Evolutionary conservation across 2,797 vertebrate species (phyloP).

Genomic region (Diceros bicornis): DNA sequence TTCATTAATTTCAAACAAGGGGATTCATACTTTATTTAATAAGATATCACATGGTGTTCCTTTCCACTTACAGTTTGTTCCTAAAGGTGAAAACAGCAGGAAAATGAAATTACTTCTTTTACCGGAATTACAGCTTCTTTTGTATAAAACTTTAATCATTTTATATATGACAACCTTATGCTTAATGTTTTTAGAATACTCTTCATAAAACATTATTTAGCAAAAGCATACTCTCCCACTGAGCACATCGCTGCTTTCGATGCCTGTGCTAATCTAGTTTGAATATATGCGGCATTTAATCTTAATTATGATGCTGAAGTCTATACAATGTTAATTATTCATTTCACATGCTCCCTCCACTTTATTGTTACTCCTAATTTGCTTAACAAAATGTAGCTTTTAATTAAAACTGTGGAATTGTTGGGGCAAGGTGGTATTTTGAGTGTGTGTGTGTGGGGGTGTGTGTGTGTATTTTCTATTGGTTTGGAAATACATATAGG

Average conservation of each 20-base stretch:
- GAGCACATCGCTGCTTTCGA: constrained; percentile 88
- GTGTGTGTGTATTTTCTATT: not conserved
- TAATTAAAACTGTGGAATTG: constrained; percentile 89
- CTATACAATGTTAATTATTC: constrained; percentile 92
- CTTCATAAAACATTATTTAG: constrained; percentile 91
- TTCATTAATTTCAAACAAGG: constrained; percentile 89
- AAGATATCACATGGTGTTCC: constrained; percentile 87
- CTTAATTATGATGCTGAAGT: constrained; percentile 91
- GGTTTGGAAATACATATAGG: not conserved
- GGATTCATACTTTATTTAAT: constrained; percentile 88
- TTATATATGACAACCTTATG: constrained; percentile 92
- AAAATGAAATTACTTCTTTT: constrained; percentile 90
- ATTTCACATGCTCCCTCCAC: constrained; percentile 90
- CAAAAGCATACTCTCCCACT: constrained; percentile 89
- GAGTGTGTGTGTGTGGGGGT: not conserved
- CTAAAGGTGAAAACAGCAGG: constrained; percentile 90
- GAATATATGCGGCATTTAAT: constrained; percentile 91
- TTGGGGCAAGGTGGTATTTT: constrained; percentile 83
- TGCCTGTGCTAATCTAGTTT: constrained; percentile 91
- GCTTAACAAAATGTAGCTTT: constrained; percentile 91
- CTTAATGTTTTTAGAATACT: constrained; percentile 90
- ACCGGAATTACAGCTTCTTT: constrained; percentile 90
- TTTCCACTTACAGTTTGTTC: constrained; percentile 89
- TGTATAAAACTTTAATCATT: constrained; percentile 91
- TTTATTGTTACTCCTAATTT: constrained; percentile 91